phyloP scores from a whole-genome alignment of 2,113 vertebrate genomes.

The Anseranas semipalmata region DNA sequence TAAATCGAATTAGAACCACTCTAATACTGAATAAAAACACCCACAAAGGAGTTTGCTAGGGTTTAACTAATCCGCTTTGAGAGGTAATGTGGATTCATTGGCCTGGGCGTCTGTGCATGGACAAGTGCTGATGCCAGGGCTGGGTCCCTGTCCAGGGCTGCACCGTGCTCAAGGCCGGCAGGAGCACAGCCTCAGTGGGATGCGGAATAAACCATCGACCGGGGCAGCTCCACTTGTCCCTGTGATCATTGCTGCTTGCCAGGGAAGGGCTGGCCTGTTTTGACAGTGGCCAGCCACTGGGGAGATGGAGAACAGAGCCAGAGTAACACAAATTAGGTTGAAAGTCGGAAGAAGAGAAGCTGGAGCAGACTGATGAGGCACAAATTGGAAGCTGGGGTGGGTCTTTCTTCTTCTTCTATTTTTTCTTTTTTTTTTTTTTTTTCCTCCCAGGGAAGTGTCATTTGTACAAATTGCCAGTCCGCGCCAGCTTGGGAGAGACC shows the following conservation, averaged over 20 bases:
- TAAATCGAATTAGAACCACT: slow-evolving; percentile 62
- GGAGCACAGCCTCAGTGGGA: fast-evolving
- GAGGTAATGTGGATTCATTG: neutral
- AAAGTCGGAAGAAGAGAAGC: neutral
- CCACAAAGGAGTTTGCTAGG: neutral
- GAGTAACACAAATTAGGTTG: neutral
- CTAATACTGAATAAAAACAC: neutral
- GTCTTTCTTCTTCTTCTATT: neutral
- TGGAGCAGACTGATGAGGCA: neutral
- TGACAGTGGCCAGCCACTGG: fast-evolving
- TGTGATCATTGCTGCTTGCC: fast-evolving
- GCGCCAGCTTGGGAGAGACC: slow-evolving; percentile 49
- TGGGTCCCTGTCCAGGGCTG: neutral
- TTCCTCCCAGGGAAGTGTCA: slow-evolving; percentile 35
- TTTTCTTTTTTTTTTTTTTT: neutral
- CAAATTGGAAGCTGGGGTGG: slow-evolving; percentile 39
- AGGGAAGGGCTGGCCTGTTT: neutral
- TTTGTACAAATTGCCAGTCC: slow-evolving; percentile 68
- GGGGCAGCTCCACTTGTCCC: neutral
- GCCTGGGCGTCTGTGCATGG: fast-evolving
- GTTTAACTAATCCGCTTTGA: neutral
- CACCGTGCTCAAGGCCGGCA: neutral
- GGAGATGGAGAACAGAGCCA: neutral
- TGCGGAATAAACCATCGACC: fast-evolving
- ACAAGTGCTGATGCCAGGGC: fast-evolving